Base-by-base conservation (phyloP, 2,113 vertebrate species). In the Cyprinodon brontotheroides region DNA sequence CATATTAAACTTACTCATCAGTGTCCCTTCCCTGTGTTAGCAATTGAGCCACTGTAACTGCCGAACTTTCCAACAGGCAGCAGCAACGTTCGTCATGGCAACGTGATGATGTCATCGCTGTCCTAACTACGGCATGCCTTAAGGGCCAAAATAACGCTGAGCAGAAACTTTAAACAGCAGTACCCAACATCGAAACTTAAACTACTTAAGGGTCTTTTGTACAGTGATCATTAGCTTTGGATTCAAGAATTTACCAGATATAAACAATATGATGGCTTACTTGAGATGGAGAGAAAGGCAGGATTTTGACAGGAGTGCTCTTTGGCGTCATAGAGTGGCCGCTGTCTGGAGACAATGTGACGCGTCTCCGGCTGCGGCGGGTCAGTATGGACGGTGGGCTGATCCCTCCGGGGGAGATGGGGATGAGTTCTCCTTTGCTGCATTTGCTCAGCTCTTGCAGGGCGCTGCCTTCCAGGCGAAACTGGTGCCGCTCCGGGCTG, bases 201-300 rank as follows among this genome's bases (percentile, higher is more conserved):
- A 29, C 29, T 29, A 29, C 29, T 29, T 29, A 29, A 29, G 29
- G 29, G 29, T 29, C 1, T 29, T 29, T 29, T 29, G 29, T 29
- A 29, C 29, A 29, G 50, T 20, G 17, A 8, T 53, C 20, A 17
- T 17, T 5, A 57, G 20, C 8, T 9, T n/a, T 57, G 6, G 29
- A 57, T 57, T 6, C n/a, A 3, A n/a, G n/a, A 57, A 57, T 2
- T 0, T 57, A 8, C 6, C 0, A 20, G 20, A 6, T 20, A 15
- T n/a, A 9, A 57, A 20, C 50, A 57, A 20, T 22, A 2, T 2
- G 12, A 43, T 0, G 4, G 13, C 43, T 0, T 89, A 99, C 98
- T 92, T 99, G 98, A 65, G 98, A 99, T 3, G 98, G 98, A 17
- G 98, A 99, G 89, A 99, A 99, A 20, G 98, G 97, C 86, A 99